Conservation (phyloP, 2,113 vertebrate species). For the Nothocercus julius region DNA sequence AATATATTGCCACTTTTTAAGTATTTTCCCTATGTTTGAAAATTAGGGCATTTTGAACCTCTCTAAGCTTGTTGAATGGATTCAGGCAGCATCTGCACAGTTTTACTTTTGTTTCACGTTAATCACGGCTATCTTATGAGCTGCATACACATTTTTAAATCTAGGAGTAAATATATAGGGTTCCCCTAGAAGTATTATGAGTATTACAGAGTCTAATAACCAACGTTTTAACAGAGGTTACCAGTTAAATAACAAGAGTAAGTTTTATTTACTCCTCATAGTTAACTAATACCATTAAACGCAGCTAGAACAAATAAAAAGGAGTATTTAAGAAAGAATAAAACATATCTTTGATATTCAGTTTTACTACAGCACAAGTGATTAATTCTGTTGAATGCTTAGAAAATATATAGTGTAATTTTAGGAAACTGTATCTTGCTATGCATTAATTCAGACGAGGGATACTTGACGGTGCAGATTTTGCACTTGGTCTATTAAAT, state of each 20-base stretch:
- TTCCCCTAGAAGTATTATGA: background rate
- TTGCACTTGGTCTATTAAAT: slow-evolving; percentile 37
- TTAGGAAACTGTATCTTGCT: slow-evolving; percentile 39
- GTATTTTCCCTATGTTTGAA: background rate
- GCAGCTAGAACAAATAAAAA: slow-evolving; percentile 25
- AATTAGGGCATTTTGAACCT: background rate
- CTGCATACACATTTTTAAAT: background rate
- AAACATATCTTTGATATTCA: slow-evolving; percentile 8
- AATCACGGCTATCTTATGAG: background rate
- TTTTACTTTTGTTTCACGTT: background rate
- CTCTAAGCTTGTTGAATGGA: background rate
- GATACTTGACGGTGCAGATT: slow-evolving; percentile 50
- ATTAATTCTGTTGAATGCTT: slow-evolving; percentile 18
- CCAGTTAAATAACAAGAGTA: background rate
- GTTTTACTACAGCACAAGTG: slow-evolving; percentile 12
- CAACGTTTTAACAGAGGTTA: background rate
- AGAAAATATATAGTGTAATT: slow-evolving; percentile 51
- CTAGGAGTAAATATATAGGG: background rate
- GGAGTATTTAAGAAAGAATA: slow-evolving; percentile 44
- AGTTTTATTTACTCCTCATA: background rate
- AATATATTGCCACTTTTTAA: background rate
- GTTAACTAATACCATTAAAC: slow-evolving; percentile 19
- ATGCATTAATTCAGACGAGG: slow-evolving; percentile 31
- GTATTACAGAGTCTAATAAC: background rate
- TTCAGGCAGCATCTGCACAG: background rate